Evolutionary conservation across 1,140 invertebrate genomes (phyloP).

Genomic region (Conus ventricosus): DNA sequence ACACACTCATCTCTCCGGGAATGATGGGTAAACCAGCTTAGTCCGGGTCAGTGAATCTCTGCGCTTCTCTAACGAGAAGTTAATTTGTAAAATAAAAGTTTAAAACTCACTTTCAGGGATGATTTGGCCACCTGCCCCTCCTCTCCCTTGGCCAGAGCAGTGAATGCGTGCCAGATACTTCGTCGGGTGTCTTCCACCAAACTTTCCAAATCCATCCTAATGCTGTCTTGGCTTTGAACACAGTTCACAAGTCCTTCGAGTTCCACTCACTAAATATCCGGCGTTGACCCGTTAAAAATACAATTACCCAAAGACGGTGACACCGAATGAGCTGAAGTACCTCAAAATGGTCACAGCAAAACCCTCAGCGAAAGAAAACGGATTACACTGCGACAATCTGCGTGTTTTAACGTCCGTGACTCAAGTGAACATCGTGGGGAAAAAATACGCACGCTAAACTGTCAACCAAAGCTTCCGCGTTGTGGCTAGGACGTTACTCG

Average conservation of each 20-base stretch:
- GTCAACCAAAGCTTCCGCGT: constrained; percentile 7
- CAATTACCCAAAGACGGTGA: background rate
- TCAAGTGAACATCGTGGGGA: no score
- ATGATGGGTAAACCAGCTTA: no score
- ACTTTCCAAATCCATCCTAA: background rate
- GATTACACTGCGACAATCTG: no score
- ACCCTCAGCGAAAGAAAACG: no score
- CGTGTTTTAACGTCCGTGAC: no score
- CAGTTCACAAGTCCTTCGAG: background rate
- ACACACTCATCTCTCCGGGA: no score
- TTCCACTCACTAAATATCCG: background rate
- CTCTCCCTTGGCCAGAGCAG: constrained; percentile 25
- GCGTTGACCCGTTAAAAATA: background rate
- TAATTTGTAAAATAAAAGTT: background rate
- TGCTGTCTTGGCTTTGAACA: background rate
- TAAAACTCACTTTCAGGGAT: constrained; percentile 17
- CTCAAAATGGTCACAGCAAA: no score
- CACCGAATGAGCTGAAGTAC: background rate
- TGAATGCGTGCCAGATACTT: constrained; percentile 31
- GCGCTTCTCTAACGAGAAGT: no score
- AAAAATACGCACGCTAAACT: no score
- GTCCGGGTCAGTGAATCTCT: no score
- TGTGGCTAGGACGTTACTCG: background rate
- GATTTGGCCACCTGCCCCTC: constrained; percentile 16
- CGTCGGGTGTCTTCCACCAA: constrained; percentile 16